These are phyloP conservation scores for Lasaia peninsularis DNA, from an alignment of 1,140 invertebrate genomes.

Conservation along the genomic window DNA sequence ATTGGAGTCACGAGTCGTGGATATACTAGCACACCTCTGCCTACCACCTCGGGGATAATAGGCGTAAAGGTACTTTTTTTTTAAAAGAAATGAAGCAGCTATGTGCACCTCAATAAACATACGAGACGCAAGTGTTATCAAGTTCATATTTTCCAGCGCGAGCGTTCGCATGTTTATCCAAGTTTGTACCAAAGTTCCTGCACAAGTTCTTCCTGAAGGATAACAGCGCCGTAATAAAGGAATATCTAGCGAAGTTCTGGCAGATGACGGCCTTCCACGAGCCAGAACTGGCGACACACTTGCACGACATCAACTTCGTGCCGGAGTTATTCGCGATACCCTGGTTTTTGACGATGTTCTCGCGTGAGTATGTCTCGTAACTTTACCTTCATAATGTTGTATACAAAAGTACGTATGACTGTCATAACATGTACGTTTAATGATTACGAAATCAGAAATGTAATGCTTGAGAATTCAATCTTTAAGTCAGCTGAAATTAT, in stretches of 20 bases:
- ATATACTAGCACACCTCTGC: too few species aligned
- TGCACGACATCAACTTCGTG: conserved; percentile 95
- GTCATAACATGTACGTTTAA: too few species aligned
- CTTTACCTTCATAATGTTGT: too few species aligned
- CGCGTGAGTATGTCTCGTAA: conserved; percentile 87
- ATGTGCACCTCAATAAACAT: too few species aligned
- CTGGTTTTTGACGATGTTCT: conserved; percentile 99
- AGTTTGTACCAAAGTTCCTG: conserved; percentile 97
- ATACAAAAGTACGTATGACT: too few species aligned
- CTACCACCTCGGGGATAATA: too few species aligned
- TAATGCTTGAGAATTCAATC: too few species aligned
- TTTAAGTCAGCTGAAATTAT: too few species aligned
- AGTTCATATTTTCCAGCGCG: conserved; percentile 80
- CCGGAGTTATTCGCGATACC: conserved; percentile 99
- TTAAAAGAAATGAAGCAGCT: too few species aligned
- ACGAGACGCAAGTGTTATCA: not conserved
- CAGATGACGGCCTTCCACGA: conserved; percentile 98
- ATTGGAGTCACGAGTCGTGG: too few species aligned
- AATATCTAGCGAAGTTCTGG: conserved; percentile 98
- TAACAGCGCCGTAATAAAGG: conserved; percentile 97
- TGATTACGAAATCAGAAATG: too few species aligned
- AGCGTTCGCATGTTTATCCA: conserved; percentile 95
- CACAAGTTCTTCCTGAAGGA: conserved; percentile 99
- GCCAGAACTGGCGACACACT: conserved; percentile 93
- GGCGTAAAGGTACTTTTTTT: too few species aligned